phyloP scores from a whole-genome alignment of 2,113 vertebrate species.

The Oreotrochilus melanogaster region DNA sequence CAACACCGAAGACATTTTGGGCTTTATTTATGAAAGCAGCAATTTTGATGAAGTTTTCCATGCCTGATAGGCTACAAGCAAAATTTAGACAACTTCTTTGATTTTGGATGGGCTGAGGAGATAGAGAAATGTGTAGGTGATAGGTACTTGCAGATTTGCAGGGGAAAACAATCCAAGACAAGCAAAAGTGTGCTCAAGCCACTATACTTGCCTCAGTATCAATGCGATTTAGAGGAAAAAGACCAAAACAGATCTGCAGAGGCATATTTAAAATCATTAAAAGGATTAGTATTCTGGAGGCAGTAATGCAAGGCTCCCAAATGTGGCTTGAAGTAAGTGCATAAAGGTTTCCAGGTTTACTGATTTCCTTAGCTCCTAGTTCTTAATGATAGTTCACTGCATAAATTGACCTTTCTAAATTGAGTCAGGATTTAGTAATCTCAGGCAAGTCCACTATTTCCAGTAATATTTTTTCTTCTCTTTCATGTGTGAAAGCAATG shows the following conservation, averaged over 20 bases:
- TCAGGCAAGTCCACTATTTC: background rate
- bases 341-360: background rate
- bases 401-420: background rate
- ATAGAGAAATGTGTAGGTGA: background rate
- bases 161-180: background rate
- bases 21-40: background rate
- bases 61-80: background rate
- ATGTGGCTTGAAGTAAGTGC: background rate
- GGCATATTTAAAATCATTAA: background rate
- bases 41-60: background rate
- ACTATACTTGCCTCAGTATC: background rate
- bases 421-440: background rate
- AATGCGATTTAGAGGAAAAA: background rate
- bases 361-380: background rate
- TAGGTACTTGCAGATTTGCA: background rate
- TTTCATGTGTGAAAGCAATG: constrained; percentile 80
- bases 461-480: constrained; percentile 45
- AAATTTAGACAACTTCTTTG: background rate
- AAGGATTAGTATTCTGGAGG: background rate
- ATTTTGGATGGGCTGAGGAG: background rate
- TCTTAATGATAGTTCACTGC: background rate
- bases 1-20: background rate
- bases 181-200: background rate
- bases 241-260: background rate
- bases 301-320: background rate